Base-by-base conservation (phyloP, 2,113 vertebrate species). In the Gallinago jamesoni region DNA sequence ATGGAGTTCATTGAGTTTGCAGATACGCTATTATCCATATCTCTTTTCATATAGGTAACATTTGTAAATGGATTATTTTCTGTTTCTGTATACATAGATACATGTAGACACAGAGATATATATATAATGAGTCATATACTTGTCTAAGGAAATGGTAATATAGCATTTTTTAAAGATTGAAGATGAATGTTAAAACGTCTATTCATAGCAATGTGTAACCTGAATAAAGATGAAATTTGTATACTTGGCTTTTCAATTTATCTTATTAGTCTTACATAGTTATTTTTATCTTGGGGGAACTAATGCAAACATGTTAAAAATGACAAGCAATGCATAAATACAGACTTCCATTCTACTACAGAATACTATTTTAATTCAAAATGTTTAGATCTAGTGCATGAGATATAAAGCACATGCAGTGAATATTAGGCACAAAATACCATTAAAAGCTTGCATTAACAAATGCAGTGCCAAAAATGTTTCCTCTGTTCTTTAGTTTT, bases 111-210 rank as follows among this genome's bases (percentile, higher is more conserved):
- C 5, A 75, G 45, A 77, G 16, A 39, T 39, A 39, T 39, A 55
- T 47, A 4, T 25, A 59, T 30, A 50, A 24, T 19, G 4, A 73
- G 16, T 67, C 4, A 12, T 0, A 0, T 25, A 17, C 1, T 53
- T 72, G 75, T 60, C 25, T 90, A 62, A 63, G 43, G 62, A 73
- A 91, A 59, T 4, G 35, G 16, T 37, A 53, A 64, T 52, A 31
- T 3, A 69, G 4, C 4, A 67, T 72, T 11, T 83, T 90, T 83
- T 76, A 48, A 76, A 79, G 21, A 27, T 6, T 48, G 5, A 9
- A 64, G 13, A 37, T 66, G 8, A 67, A 62, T 70, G 9, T 2
- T 57, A 41, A 35, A 74, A 21, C 35, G 13, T 39, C 10, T 53
- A 62, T 13, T 52, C 39, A 53, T 31, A 78, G 5, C 6, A 25